Evolutionary conservation across 53 echinoderm and acorn worm genomes (phyloP), one percentile per base, ranked within the genome.

Genomic region (Crossaster papposus): DNA sequence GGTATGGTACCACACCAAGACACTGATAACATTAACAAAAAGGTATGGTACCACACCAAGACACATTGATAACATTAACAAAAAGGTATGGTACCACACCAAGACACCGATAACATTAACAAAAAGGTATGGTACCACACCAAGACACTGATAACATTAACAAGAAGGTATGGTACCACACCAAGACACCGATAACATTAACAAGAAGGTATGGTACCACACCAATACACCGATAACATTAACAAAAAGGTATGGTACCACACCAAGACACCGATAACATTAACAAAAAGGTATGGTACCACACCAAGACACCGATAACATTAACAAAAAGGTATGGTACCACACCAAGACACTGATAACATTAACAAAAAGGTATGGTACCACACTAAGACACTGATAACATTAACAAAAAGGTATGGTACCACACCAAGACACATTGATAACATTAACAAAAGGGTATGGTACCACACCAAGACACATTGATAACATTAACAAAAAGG

Each of bases 101-200:
- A 3, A 71, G 28, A 17, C 14, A 17, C 29, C n/a, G n/a, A n/a
- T n/a, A n/a, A n/a, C n/a, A n/a, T n/a, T n/a, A n/a, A 15, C 63
- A 85, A 79, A 26, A 52, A 37, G 87, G 62, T 72, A 51, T 3
- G 77, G 31, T 20, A 53, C 30, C 71, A 71, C 12, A 71, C 32
- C 71, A 3, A 71, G 28, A 17, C 14, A 17, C 29, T n/a, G n/a
- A n/a, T n/a, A n/a, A n/a, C n/a, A n/a, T n/a, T n/a, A n/a, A 15
- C 63, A 85, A 79, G 36, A 52, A 37, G 87, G 62, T 72, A 51
- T 3, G 77, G 31, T 20, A 53, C 30, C 71, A 71, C 12, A 71
- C 32, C 71, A 3, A 71, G 28, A 17, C 14, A 17, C 29, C n/a
- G n/a, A n/a, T n/a, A n/a, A n/a, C n/a, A n/a, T n/a, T n/a, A n/a